A percentile compares a stretch with the other conserved stretches of the same genome.
Conservation (phyloP, 2,113 vertebrate genomes). For the Hyperopisus bebe region DNA sequence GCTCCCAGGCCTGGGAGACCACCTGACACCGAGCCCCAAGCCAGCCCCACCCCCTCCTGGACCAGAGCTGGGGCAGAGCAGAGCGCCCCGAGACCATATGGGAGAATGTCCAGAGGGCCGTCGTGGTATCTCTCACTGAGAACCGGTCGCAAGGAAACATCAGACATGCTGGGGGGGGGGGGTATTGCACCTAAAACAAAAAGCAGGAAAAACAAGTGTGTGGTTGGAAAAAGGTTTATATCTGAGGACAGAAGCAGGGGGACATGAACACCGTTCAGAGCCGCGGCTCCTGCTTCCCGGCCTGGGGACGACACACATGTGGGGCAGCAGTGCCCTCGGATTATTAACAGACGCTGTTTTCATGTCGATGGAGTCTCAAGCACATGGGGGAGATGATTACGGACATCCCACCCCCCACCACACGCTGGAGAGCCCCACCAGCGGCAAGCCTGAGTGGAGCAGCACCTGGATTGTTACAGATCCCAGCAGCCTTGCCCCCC, state of each 20-base stretch:
- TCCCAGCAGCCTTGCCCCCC: slow-evolving; percentile 49
- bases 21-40: neutral
- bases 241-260: slow-evolving; percentile 20
- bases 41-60: neutral
- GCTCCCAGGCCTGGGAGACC: neutral
- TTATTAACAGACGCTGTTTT: slow-evolving; percentile 40
- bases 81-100: neutral
- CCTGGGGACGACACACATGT: slow-evolving; percentile 27
- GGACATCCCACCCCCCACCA: slow-evolving; percentile 33
- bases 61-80: neutral
- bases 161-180: neutral
- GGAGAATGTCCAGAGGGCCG: neutral
- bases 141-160: too few species aligned
- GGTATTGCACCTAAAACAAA: slow-evolving; percentile 39
- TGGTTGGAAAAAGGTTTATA: slow-evolving; percentile 13
- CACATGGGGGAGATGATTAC: slow-evolving; percentile 44
- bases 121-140: neutral
- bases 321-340: slow-evolving; percentile 26
- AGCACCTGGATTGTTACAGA: slow-evolving; percentile 58
- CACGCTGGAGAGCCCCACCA: slow-evolving; percentile 21
- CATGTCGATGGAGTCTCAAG: slow-evolving; percentile 36
- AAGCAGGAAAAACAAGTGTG: slow-evolving; percentile 24
- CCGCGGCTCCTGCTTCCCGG: slow-evolving; percentile 26
- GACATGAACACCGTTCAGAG: slow-evolving; percentile 32
- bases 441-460: slow-evolving; percentile 30